Conservation (phyloP, 2,888 invertebrate species). For the Oscheius sp. region DNA sequence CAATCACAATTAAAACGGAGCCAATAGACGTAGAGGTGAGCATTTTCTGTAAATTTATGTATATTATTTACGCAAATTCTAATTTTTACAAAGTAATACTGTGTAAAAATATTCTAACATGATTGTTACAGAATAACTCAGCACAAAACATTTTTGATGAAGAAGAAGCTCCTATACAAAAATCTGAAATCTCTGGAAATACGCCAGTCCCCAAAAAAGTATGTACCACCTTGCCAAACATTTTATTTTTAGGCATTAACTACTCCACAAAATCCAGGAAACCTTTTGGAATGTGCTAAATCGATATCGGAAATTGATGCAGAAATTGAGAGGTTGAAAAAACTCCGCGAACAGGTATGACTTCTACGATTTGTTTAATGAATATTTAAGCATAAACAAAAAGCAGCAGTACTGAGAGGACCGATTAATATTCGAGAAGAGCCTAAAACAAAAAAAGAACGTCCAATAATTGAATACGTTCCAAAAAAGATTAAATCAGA, state of each 20-base stretch:
- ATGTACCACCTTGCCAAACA: too few relatives aligned
- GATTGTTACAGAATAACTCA: too few relatives aligned
- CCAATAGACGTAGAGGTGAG: neutral
- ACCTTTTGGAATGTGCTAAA: slow-evolving; percentile 20
- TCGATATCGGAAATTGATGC: slow-evolving; percentile 33
- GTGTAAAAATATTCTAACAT: too few relatives aligned
- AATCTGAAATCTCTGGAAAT: too few relatives aligned
- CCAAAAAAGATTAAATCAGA: neutral
- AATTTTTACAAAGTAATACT: too few relatives aligned
- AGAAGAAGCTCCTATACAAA: too few relatives aligned
- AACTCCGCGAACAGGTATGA: slow-evolving; percentile 19
- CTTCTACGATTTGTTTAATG: neutral
- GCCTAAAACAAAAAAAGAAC: neutral
- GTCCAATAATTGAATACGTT: neutral
- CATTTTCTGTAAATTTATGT: neutral
- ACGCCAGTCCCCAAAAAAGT: neutral
- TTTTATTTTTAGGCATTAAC: neutral
- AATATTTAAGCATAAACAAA: slow-evolving; percentile 23
- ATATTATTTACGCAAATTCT: too few relatives aligned
- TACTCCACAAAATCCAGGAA: neutral
- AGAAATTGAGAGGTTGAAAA: slow-evolving; percentile 31
- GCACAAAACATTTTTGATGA: too few relatives aligned
- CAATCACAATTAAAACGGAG: neutral
- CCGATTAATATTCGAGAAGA: neutral
- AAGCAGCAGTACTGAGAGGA: neutral